Base-by-base conservation (phyloP, 2,113 vertebrate species). In the Nematolebias whitei region DNA sequence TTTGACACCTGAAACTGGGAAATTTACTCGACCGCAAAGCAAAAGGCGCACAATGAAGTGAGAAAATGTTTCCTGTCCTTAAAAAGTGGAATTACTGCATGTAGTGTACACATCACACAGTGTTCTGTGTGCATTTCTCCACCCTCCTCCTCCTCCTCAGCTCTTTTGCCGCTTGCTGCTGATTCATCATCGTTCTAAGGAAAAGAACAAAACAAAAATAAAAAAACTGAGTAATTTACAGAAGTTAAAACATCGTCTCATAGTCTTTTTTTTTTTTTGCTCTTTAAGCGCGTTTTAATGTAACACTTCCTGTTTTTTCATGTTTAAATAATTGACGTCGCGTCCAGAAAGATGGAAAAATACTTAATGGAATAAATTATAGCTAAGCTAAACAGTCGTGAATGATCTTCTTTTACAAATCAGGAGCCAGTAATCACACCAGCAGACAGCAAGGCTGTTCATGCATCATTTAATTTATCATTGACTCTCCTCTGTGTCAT, bases 141-240 rank as follows among this genome's bases (percentile, higher is more conserved):
- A 35, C 20, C 19, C 18, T 63, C 26, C 2, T 68, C 26, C 2
- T 68, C 20, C 24, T 71, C 18, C 49, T 73, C 3, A 1, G 7
- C 20, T 43, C 13, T 16, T 24, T 23, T 2, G 10, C 13, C 14
- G 43, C 48, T 72, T 53, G 78, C 49, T 20, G 54, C 39, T 55
- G 45, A 35, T 50, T 71, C 49, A 72, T 72, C 53, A 74, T 75
- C 59, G 57, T 4, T 45, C 86, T 85, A 63, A 1, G 57, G 57
- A 51, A 16, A 55, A 54, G 16, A 55, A 13, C 15, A 8, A 56
- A 12, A 9, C 15, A 32, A 61, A n/a, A 19, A 54, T 7, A 7
- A 16, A 47, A 12, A 0, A 43, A 50, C 2, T 1, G 0, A 45
- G 40, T 53, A 11, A 29, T 1, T 52, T 11, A 15, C n/a, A 12